These are phyloP conservation scores for Liasis olivaceus DNA, from an alignment of 2,797 vertebrate genomes.

Conservation along the genomic window DNA sequence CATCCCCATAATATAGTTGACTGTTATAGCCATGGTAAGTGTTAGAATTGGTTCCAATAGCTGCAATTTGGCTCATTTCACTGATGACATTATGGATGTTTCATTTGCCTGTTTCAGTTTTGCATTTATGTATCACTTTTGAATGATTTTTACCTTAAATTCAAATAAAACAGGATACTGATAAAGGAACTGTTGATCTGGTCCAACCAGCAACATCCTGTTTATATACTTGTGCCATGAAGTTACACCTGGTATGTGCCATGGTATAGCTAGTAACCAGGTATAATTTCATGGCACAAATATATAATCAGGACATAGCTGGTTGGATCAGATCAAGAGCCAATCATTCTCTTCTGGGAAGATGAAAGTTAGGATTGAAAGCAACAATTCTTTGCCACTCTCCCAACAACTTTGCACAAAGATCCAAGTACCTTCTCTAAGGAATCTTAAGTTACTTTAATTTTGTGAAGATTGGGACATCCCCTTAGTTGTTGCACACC, in stretches of 20 bases:
- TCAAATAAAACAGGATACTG: background rate
- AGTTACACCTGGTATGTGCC: background rate
- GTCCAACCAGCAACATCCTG: background rate
- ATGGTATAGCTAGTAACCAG: no score
- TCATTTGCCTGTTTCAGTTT: background rate
- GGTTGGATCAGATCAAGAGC: background rate
- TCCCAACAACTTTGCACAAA: background rate
- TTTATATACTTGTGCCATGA: background rate
- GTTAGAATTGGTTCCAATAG: background rate
- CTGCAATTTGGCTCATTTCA: background rate
- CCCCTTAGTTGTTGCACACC: background rate
- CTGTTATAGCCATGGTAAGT: no score
- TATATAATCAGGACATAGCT: background rate
- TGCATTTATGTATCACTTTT: background rate
- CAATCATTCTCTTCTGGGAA: background rate
- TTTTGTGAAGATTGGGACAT: background rate
- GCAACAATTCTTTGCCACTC: background rate
- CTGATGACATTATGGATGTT: background rate
- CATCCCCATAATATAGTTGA: no score
- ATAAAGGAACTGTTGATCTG: background rate
- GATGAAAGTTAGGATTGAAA: background rate
- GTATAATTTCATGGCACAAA: background rate
- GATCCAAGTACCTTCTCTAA: background rate
- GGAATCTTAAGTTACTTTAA: background rate
- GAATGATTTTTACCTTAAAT: background rate